Evolutionary conservation across 2,888 invertebrate species (phyloP).

Genomic region (Andrena marginata): DNA sequence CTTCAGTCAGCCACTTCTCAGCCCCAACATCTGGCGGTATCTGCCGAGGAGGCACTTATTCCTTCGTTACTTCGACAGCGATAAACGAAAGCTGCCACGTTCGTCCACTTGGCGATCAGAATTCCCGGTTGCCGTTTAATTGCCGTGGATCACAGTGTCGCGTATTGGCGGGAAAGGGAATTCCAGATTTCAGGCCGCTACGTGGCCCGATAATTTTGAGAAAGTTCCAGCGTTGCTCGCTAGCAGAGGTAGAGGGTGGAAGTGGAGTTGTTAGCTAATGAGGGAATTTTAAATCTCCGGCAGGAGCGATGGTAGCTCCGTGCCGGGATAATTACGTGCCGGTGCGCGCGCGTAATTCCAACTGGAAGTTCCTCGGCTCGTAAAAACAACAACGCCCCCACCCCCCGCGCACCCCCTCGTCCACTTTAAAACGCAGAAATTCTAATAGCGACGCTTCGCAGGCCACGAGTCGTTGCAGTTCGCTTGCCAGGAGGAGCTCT

Average conservation of each 20-base stretch:
- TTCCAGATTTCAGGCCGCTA: background rate
- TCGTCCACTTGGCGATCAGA: too few relatives aligned
- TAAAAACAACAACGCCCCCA: slow-evolving; percentile 17
- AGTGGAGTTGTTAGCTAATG: slow-evolving; percentile 31
- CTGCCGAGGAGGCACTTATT: too few relatives aligned
- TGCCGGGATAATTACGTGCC: slow-evolving; percentile 40
- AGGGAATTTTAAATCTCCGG: slow-evolving; percentile 51
- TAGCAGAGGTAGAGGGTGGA: background rate
- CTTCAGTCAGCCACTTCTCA: too few relatives aligned
- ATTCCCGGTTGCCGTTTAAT: background rate
- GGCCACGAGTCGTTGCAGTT: slow-evolving; percentile 30
- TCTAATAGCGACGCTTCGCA: slow-evolving; percentile 31
- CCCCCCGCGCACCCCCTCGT: too few relatives aligned
- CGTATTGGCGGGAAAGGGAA: background rate
- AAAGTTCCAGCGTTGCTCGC: slow-evolving; percentile 23
- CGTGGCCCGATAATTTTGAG: slow-evolving; percentile 1
- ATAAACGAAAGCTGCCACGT: too few relatives aligned
- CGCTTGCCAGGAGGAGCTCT: background rate
- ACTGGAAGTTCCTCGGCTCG: slow-evolving; percentile 28
- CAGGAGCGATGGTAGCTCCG: slow-evolving; percentile 14
- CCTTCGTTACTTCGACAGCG: too few relatives aligned
- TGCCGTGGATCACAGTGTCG: background rate
- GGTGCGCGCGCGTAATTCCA: slow-evolving; percentile 20
- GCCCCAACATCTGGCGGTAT: too few relatives aligned
- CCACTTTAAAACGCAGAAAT: slow-evolving; percentile 12